Conservation (phyloP, 2,888 invertebrate species). For the Hedya salicella region DNA sequence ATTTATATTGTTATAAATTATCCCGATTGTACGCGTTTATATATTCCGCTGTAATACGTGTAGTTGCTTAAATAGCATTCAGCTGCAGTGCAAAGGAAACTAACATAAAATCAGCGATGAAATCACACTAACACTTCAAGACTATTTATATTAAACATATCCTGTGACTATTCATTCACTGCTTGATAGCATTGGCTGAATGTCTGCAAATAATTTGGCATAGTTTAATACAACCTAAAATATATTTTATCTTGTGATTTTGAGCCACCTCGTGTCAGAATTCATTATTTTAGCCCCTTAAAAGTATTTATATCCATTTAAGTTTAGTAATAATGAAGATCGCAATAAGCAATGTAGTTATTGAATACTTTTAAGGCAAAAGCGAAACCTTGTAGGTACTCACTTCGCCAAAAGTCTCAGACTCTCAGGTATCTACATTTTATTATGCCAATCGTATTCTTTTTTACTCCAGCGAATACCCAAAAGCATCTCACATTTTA, state of each 20-base stretch:
- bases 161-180: neutral
- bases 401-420: neutral
- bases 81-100: constrained; percentile 4
- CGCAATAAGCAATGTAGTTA: no score
- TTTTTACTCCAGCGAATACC: neutral
- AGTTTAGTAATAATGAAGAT: no score
- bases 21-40: no score
- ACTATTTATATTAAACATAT: constrained; percentile 13
- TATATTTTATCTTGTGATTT: no score
- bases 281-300: no score
- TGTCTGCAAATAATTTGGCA: neutral
- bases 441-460: neutral
- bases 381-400: neutral
- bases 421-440: neutral
- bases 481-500: neutral
- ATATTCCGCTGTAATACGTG: no score
- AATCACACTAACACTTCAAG: constrained; percentile 7
- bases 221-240: no score
- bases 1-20: no score
- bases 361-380: no score
- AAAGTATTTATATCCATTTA: no score
- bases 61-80: neutral
- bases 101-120: neutral
- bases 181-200: neutral
- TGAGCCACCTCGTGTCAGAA: no score